phyloP scores from a whole-genome alignment of 2,888 invertebrate species.

The Orthosia gracilis region DNA sequence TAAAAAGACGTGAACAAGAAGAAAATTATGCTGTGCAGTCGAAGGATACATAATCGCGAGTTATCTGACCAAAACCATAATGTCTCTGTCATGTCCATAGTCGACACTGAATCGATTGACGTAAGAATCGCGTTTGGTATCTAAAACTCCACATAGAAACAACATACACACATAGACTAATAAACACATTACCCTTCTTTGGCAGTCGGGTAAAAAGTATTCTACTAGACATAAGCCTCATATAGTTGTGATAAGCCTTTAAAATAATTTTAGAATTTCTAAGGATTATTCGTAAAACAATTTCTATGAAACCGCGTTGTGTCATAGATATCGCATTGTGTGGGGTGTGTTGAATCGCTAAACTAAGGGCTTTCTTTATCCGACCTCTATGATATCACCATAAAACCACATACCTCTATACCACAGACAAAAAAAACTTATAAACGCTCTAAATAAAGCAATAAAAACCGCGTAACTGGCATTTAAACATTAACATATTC shows the following conservation, averaged over 20 bases:
- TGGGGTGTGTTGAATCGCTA: too few species aligned
- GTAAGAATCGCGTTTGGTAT: too few species aligned
- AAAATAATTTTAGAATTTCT: too few species aligned
- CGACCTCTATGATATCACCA: not conserved
- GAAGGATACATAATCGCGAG: too few species aligned
- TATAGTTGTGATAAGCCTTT: not conserved
- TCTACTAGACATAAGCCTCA: not conserved
- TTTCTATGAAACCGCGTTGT: not conserved
- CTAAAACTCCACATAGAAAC: too few species aligned
- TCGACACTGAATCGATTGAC: too few species aligned
- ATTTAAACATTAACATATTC: constrained; percentile 35
- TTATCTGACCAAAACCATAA: too few species aligned
- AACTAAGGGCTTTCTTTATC: not conserved
- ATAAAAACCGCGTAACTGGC: constrained; percentile 10
- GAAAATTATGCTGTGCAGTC: too few species aligned
- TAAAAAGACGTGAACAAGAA: too few species aligned
- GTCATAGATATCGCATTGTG: not conserved
- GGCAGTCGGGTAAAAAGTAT: not conserved
- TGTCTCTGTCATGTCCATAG: too few species aligned
- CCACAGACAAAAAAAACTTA: constrained; percentile 15
- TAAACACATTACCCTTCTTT: too few species aligned
- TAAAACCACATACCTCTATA: not conserved
- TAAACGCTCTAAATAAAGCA: constrained; percentile 27
- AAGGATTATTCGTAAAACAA: not conserved
- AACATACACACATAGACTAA: too few species aligned